Evolutionary conservation across 2,797 vertebrate species (phyloP).

Genomic region (Coccyzus lansbergi): DNA sequence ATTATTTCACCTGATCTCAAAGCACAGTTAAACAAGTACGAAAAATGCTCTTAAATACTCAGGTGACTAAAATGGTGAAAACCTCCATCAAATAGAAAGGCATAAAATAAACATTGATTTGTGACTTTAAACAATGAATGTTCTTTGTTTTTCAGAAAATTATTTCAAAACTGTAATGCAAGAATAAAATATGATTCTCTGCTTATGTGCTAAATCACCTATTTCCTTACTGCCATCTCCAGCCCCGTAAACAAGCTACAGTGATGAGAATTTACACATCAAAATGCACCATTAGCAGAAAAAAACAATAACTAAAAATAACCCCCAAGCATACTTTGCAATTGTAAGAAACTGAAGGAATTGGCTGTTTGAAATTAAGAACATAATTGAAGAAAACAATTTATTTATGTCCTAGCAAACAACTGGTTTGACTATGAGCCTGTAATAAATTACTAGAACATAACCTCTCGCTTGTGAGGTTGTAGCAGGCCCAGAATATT

Average conservation of each 20-base stretch:
- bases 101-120: no score
- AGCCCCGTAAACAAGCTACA: neutral
- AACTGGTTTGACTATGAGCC: neutral
- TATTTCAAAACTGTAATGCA: neutral
- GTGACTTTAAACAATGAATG: no score
- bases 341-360: neutral
- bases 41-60: neutral
- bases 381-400: neutral
- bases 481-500: neutral
- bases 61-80: fast-evolving
- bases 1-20: neutral
- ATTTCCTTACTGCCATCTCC: neutral
- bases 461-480: neutral
- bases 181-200: neutral
- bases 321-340: neutral
- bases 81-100: no score
- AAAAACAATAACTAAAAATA: neutral
- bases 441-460: neutral
- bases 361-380: neutral
- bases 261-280: neutral
- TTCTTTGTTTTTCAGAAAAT: neutral
- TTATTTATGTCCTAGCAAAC: neutral
- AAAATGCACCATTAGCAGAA: neutral
- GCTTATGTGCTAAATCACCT: neutral
- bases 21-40: neutral